phyloP scores from a whole-genome alignment of 2,797 vertebrate species.

The Neosilurus mollespiculum region DNA sequence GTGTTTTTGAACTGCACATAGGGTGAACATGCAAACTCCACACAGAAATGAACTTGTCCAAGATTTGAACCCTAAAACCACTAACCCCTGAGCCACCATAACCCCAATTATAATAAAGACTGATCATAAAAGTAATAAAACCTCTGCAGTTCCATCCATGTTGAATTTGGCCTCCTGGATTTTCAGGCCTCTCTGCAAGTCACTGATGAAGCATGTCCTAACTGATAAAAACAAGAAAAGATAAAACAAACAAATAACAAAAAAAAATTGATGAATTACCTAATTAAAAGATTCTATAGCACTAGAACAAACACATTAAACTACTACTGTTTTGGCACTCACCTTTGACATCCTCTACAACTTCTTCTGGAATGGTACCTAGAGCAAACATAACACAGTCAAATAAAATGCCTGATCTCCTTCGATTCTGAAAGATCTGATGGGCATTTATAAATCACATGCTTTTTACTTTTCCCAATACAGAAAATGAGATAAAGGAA shows the following conservation, averaged over 20 bases:
- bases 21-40: no score
- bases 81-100: no score
- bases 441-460: not conserved
- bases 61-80: no score
- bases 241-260: not conserved
- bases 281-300: no score
- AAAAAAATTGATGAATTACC: no score
- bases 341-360: slow-evolving; percentile 97
- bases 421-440: not conserved
- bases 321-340: not conserved
- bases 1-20: no score
- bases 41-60: no score
- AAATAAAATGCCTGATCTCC: not conserved
- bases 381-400: slow-evolving; percentile 45
- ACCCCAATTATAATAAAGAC: not conserved
- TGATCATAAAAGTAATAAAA: slow-evolving; percentile 57
- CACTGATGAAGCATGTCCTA: slow-evolving; percentile 93
- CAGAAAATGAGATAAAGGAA: not conserved
- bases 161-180: slow-evolving; percentile 96
- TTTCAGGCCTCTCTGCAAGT: slow-evolving; percentile 89
- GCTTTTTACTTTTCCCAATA: not conserved
- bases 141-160: slow-evolving; percentile 87
- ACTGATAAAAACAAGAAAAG: slow-evolving; percentile 63
- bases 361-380: slow-evolving; percentile 89
- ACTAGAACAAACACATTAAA: not conserved